phyloP scores from a whole-genome alignment of 2,113 vertebrate genomes.

The Nothoprocta perdicaria region DNA sequence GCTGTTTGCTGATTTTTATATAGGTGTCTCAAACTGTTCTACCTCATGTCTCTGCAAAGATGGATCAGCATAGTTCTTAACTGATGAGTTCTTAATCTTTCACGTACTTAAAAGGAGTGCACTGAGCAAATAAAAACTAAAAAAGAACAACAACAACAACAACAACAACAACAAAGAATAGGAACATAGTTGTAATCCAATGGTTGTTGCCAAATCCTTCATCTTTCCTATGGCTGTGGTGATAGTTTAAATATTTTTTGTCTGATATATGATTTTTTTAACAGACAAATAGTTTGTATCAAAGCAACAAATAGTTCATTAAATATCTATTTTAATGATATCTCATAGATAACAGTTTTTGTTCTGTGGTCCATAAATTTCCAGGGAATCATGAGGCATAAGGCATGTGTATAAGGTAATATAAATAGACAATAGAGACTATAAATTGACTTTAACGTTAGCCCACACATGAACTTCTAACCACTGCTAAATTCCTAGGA shows the following conservation, averaged over 20 bases:
- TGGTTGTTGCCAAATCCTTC: background rate
- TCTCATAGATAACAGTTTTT: background rate
- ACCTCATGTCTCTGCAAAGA: background rate
- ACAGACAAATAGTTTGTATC: background rate
- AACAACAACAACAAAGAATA: background rate
- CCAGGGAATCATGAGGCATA: background rate
- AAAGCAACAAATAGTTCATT: background rate
- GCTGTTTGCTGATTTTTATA: background rate
- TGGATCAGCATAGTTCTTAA: background rate
- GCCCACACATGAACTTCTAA: background rate
- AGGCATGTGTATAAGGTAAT: background rate
- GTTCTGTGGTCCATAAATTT: background rate
- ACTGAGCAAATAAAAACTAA: background rate
- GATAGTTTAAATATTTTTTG: background rate
- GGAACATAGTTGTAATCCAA: background rate
- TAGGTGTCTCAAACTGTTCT: background rate
- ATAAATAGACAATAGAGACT: too few relatives aligned
- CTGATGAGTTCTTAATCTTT: background rate
- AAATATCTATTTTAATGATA: background rate
- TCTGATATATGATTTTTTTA: background rate
- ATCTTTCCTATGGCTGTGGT: background rate
- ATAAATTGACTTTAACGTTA: background rate
- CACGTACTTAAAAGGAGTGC: background rate
- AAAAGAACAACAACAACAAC: background rate
- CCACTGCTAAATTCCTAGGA: background rate